Base-by-base conservation (phyloP, 2,888 invertebrate genomes). In the Nesidiocoris tenuis region DNA sequence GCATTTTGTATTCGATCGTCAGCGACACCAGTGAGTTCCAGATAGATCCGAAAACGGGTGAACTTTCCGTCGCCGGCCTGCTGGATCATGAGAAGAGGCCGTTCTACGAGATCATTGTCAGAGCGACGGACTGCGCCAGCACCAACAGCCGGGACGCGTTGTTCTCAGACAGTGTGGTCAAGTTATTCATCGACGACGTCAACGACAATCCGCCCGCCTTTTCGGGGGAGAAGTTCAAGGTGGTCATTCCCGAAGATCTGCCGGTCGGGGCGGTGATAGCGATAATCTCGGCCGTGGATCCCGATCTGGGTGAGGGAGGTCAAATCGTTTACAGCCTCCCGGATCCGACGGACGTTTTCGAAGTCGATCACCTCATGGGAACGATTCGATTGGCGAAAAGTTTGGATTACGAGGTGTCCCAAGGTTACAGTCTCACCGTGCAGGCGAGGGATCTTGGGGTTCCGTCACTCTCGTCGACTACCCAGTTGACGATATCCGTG, bases 161-260 rank as follows among this genome's bases (percentile, higher is more conserved):
- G 65, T 88, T 89, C 78, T 91, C 95, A 0, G 93, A 94, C 81
- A 94, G 94, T 5, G 84, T 91, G 22, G 91, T 96, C 25, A 88
- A 91, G 79, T 89, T 95, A 64, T 87, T 88, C 25, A 90, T 95
- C 2, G 92, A 93, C 81, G 97, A 97, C 84, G 90, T 95, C 72
- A 96, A 96, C 84, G 96, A 93, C 84, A 93, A 92, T 82, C 87
- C 91, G 1, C 95, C 95, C 0, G 88, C 86, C 78, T 96, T 96
- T 83, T 90, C 91, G 25, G 86, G 93, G 56, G 83, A 88, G 25
- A 88, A 89, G 79, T 94, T 93, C 82, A 82, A 84, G 5, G 93
- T 94, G 59, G 91, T 93, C 82, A 90, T 95, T 21, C 89, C 94
- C 5, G 96, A 97, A 84, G 96, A 96, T 84, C 88, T 96, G 71